Percentiles rank a stretch among this genome's conserved stretches.
Evolutionary conservation across 2,113 vertebrate species (phyloP).

Genomic region (Procavia capensis): DNA sequence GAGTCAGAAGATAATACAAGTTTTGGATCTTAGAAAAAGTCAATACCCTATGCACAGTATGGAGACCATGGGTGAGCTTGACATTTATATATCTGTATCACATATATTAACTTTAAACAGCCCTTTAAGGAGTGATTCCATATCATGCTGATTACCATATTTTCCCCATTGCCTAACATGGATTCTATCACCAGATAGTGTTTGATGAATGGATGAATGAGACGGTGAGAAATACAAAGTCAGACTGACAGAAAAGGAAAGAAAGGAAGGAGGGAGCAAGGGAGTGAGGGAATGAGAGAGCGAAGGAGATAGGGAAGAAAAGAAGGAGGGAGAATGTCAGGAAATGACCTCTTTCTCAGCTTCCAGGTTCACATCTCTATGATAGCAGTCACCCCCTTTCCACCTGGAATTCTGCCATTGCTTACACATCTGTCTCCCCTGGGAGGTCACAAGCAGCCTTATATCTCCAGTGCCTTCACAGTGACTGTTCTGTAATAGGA

Average conservation of each 20-base stretch:
- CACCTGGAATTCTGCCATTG: neutral
- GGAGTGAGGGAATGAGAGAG: too few relatives aligned
- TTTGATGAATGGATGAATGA: neutral
- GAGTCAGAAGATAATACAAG: neutral
- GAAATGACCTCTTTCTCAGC: neutral
- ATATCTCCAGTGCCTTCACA: constrained; percentile 22
- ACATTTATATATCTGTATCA: neutral
- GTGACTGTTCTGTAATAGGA: constrained; percentile 52
- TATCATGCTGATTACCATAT: neutral
- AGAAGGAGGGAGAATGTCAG: neutral
- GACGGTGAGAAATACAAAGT: neutral
- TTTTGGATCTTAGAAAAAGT: neutral
- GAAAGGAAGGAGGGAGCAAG: too few relatives aligned
- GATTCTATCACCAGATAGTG: neutral
- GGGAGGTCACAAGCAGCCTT: constrained; percentile 1
- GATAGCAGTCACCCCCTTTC: neutral
- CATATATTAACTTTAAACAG: neutral
- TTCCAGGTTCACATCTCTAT: neutral
- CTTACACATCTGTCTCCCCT: constrained; percentile 36
- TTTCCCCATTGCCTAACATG: too few relatives aligned
- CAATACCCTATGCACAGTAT: too few relatives aligned
- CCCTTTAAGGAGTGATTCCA: neutral
- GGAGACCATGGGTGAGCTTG: neutral
- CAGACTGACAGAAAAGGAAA: neutral
- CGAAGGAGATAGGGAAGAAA: neutral